Evolutionary conservation across 1,140 invertebrate genomes (phyloP).

Genomic region (Ips nitidus): DNA sequence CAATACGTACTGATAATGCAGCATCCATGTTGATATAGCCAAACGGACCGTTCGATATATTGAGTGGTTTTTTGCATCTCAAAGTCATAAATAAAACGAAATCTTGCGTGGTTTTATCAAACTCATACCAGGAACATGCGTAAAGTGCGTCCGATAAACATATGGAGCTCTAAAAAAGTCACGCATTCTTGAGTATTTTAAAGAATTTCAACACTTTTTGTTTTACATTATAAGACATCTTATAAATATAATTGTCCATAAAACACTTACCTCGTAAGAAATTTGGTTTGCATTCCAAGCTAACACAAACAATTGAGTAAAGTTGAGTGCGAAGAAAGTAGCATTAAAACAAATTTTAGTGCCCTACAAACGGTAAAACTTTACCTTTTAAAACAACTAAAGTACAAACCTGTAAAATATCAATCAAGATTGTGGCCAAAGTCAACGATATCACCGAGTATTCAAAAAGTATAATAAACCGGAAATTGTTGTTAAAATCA

Average conservation of each 20-base stretch:
- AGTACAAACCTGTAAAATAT: conserved; percentile 5
- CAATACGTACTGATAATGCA: background rate
- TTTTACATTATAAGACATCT: background rate
- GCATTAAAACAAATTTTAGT: conserved; percentile 4
- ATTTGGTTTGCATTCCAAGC: conserved; percentile 23
- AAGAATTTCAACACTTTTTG: conserved; percentile 1
- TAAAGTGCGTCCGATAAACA: conserved; percentile 5
- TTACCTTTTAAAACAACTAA: background rate
- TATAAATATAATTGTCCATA: too few species aligned
- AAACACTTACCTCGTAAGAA: background rate
- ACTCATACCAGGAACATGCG: conserved; percentile 7
- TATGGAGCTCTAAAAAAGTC: conserved; percentile 1
- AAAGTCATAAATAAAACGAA: conserved; percentile 2
- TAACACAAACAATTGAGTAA: background rate
- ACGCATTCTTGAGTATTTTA: background rate
- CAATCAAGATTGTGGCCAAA: conserved; percentile 4
- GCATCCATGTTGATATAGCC: conserved; percentile 1
- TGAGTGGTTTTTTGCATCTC: conserved; percentile 4
- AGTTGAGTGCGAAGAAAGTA: conserved; percentile 3
- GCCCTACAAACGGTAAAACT: conserved; percentile 9
- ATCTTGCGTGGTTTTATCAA: background rate
- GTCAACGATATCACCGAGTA: conserved; percentile 7
- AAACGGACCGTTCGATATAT: conserved; percentile 1
- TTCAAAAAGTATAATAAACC: conserved; percentile 17
- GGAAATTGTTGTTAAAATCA: conserved; percentile 14